Evolutionary conservation across 2,113 vertebrate species (phyloP), one percentile per base, ranked within the genome.

Genomic region (Gasterosteus nipponicus): DNA sequence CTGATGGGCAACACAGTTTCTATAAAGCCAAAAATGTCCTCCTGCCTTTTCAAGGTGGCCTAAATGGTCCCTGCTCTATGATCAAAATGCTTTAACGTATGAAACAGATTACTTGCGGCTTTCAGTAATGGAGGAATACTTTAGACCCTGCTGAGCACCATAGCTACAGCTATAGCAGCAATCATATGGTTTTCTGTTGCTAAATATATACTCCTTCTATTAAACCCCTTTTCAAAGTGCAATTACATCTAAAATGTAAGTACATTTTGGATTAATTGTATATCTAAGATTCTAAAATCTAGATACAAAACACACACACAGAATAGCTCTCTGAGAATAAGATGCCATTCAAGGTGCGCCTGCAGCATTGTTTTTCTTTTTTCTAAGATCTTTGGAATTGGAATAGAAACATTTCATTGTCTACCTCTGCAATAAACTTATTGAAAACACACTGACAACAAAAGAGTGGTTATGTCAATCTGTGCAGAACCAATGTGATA

Each of bases 1-100:
- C 33, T 70, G 70, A 86, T 75, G 53, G 63, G 33, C 2, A 31
- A 80, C 73, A 66, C 3, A 14, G 16, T 78, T 77, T 66, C 61
- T 63, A 38, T 47, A 38, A 58, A 41, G 33, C 39, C 22, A 19
- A 78, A 66, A 14, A 57, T 74, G 65, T 47, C 56, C 70, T 68
- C n/a, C 51, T 56, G 68, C 68, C 61, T 65, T 47, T 79, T 71
- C 51, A 59, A 35, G 5, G 15, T 26, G 69, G 59, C 71, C 41
- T 76, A 59, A 80, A 68, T 73, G 69, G 61, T 2, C 47, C 19
- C 29, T 19, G n/a, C 53, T 44, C 53, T 51, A 35, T 80, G 63
- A 77, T 90, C 58, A 82, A 46, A 86, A 83, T 83, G 65, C 57
- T 77, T 72, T 47, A 82, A 68, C 8, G 29, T 57, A 73, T 77